phyloP scores from a whole-genome alignment of 2,797 vertebrate genomes.

The Clarias fuscus region DNA sequence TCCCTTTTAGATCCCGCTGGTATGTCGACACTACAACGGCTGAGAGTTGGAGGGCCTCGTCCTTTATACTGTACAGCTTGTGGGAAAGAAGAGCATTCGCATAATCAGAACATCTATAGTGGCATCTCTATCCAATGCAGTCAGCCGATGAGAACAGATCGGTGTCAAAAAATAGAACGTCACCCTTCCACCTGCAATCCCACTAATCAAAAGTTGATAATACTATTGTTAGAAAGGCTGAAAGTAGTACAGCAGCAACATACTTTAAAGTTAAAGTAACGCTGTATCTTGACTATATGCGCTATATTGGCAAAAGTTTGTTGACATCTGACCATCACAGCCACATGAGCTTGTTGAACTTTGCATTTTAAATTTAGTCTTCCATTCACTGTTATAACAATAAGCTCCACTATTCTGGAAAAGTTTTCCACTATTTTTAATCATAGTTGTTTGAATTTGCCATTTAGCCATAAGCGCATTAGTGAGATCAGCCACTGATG shows the following conservation, averaged over 20 bases:
- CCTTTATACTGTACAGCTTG: conserved; percentile 52
- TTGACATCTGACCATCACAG: not conserved
- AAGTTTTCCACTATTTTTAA: not conserved
- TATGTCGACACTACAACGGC: conserved; percentile 72
- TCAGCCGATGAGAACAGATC: conserved; percentile 3
- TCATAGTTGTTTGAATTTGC: too few relatives aligned
- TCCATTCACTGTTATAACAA: not conserved
- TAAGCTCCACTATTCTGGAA: not conserved
- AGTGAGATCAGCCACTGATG: not conserved
- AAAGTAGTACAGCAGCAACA: not conserved
- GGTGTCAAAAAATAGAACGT: conserved; percentile 2
- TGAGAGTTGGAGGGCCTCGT: conserved; percentile 46
- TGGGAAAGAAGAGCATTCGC: conserved; percentile 37
- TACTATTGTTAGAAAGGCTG: conserved; percentile 8
- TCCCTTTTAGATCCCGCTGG: conserved; percentile 68
- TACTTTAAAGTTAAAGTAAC: not conserved
- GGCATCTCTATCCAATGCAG: conserved; percentile 26
- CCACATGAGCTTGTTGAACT: not conserved
- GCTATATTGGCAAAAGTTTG: not conserved
- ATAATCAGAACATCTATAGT: conserved; percentile 39
- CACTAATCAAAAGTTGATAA: not conserved
- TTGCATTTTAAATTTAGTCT: not conserved
- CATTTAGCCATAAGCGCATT: not conserved
- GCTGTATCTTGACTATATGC: not conserved
- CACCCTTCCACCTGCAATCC: conserved; percentile 13